These are phyloP conservation scores for Zaprionus capensis DNA, from an alignment of 1,140 invertebrate species.

Conservation along the genomic window DNA sequence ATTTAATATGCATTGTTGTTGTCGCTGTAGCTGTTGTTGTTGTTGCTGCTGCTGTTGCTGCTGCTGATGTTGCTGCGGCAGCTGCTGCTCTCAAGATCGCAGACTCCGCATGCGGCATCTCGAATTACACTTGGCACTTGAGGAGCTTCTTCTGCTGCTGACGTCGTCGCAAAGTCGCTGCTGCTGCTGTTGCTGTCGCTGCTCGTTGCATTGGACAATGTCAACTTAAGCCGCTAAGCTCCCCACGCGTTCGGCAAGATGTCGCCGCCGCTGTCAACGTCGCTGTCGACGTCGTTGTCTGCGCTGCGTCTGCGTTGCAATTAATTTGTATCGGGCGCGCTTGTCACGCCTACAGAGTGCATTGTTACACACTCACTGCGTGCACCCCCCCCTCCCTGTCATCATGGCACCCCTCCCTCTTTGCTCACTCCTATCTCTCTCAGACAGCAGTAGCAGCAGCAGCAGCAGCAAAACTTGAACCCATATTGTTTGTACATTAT, in stretches of 20 bases:
- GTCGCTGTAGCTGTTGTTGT: constrained; percentile 2
- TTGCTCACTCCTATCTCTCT: background rate
- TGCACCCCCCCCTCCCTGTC: background rate
- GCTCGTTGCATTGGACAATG: constrained; percentile 7
- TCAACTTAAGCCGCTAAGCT: constrained; percentile 22
- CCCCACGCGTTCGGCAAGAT: constrained; percentile 51
- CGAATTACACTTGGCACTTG: constrained; percentile 44
- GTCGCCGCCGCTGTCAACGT: constrained; percentile 1
- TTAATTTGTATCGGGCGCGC: constrained; percentile 66
- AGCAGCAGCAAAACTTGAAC: constrained; percentile 43
- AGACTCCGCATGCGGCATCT: constrained; percentile 36
- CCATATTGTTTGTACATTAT: constrained; percentile 61
- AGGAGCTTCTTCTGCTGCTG: constrained; percentile 36
- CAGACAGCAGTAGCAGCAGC: constrained; percentile 1
- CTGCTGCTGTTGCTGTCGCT: constrained; percentile 7
- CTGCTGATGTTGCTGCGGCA: constrained; percentile 12
- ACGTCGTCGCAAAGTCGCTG: background rate
- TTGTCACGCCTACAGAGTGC: constrained; percentile 42
- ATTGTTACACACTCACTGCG: constrained; percentile 10
- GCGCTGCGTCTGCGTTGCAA: constrained; percentile 46
- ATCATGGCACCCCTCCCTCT: background rate
- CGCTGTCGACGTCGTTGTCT: constrained; percentile 43
- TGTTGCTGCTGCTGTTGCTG: background rate
- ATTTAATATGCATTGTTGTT: constrained; percentile 32
- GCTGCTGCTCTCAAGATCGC: constrained; percentile 39